Percentiles rank a stretch among this genome's conserved stretches.
These are phyloP conservation scores for Aldabrachelys gigantea DNA, from an alignment of 2,113 vertebrate species.

Conservation along the genomic window DNA sequence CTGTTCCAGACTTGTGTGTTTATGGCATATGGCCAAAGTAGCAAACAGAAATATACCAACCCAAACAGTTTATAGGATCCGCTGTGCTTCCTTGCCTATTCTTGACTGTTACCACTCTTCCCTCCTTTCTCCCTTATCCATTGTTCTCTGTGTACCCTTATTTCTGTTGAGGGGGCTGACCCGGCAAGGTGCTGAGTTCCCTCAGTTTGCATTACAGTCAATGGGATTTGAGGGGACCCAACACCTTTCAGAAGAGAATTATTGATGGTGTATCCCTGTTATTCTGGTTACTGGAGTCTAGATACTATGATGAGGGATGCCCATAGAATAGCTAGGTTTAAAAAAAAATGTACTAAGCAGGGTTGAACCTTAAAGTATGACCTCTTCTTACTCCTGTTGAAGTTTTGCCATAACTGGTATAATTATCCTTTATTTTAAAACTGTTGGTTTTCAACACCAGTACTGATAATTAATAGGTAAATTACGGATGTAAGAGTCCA, in stretches of 20 bases:
- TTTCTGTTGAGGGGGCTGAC: background rate
- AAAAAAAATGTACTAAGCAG: background rate
- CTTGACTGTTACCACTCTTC: background rate
- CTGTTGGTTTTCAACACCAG: background rate
- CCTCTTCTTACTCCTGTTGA: background rate
- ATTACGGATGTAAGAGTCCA: background rate
- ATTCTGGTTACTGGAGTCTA: no score
- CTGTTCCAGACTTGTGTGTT: background rate
- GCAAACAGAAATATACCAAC: background rate
- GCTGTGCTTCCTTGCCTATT: rapidly evolving
- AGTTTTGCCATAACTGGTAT: background rate
- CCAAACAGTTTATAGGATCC: background rate
- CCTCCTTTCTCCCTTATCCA: background rate
- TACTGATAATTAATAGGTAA: background rate
- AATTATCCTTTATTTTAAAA: background rate
- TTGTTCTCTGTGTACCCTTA: background rate
- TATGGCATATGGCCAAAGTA: background rate
- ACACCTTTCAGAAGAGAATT: background rate
- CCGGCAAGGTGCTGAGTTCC: rapidly evolving
- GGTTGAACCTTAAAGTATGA: background rate
- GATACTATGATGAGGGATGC: no score
- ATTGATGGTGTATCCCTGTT: background rate
- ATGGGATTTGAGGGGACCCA: background rate
- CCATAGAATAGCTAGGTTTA: no score
- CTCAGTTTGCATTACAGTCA: background rate